A percentile compares a stretch with the other conserved stretches of the same genome.
Conservation (phyloP, 1,140 invertebrate genomes). For the Temnothorax curvispinosus region DNA sequence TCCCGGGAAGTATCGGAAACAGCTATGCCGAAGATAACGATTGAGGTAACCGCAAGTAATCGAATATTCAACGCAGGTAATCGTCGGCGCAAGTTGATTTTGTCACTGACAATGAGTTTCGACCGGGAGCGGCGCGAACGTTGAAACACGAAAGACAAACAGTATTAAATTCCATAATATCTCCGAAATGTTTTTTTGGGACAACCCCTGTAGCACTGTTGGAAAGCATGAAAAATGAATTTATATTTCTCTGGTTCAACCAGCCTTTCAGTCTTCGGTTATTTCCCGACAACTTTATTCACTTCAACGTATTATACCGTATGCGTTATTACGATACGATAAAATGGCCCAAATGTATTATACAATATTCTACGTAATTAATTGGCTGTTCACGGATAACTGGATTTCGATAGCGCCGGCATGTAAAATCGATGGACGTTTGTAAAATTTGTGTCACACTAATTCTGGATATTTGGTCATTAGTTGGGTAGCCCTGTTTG, state of each 20-base stretch:
- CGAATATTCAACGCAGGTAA: background rate
- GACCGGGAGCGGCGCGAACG: background rate
- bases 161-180: conserved; percentile 14
- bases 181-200: background rate
- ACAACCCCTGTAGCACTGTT: background rate
- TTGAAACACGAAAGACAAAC: background rate
- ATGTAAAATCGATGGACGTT: conserved; percentile 48
- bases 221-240: background rate
- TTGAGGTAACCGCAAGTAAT: conserved; percentile 3
- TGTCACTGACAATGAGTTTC: background rate
- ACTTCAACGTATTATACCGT: background rate
- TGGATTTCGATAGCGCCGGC: conserved; percentile 48
- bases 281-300: conserved; percentile 4
- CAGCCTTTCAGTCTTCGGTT: background rate
- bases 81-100: background rate
- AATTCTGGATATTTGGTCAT: conserved; percentile 48
- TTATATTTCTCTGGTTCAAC: background rate
- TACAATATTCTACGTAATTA: conserved; percentile 62
- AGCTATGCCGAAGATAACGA: background rate
- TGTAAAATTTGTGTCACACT: conserved; percentile 51
- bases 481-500: conserved; percentile 14
- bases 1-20: background rate
- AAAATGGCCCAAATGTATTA: conserved; percentile 44
- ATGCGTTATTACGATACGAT: conserved; percentile 30
- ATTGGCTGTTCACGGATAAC: conserved; percentile 58